Evolutionary conservation across 1,140 invertebrate species (phyloP).

Genomic region (Probaryconus sp.): DNA sequence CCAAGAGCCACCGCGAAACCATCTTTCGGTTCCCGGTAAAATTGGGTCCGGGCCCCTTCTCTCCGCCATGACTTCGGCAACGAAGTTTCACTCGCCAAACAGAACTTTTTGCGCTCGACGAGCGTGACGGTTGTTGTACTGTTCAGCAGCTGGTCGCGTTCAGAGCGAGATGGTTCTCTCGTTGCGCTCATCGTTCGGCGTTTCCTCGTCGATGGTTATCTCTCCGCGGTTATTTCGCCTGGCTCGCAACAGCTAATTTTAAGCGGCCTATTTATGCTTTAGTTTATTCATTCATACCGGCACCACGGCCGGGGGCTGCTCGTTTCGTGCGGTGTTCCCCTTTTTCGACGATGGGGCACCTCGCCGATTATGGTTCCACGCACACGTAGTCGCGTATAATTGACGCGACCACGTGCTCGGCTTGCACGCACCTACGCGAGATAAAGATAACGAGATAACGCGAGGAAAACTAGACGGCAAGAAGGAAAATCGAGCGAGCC

Average conservation of each 20-base stretch:
- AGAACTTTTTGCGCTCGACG: conserved; percentile 41
- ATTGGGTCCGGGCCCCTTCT: too few relatives aligned
- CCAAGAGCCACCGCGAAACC: too few relatives aligned
- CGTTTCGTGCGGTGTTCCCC: conserved; percentile 63
- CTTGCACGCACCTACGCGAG: conserved; percentile 27
- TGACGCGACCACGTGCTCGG: conserved; percentile 53
- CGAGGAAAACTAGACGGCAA: conserved; percentile 9
- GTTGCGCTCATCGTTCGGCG: too few relatives aligned
- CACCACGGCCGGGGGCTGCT: conserved; percentile 60
- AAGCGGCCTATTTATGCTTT: conserved; percentile 62
- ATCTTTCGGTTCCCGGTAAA: too few relatives aligned
- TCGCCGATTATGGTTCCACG: conserved; percentile 36
- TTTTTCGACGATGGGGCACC: conserved; percentile 53
- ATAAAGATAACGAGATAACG: conserved; percentile 41
- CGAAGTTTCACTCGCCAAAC: too few relatives aligned
- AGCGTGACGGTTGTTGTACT: conserved; percentile 31
- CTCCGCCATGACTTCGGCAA: too few relatives aligned
- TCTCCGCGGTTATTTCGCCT: conserved; percentile 65
- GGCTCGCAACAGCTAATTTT: conserved; percentile 66
- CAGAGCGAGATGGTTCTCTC: conserved; percentile 33
- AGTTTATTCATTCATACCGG: conserved; percentile 70
- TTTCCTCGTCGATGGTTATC: conserved; percentile 63
- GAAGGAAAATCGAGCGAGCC: conserved; percentile 40
- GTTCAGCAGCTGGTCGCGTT: conserved; percentile 27
- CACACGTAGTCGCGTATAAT: conserved; percentile 41